Evolutionary conservation across 2,113 vertebrate species (phyloP).

Genomic region (Condylura cristata): DNA sequence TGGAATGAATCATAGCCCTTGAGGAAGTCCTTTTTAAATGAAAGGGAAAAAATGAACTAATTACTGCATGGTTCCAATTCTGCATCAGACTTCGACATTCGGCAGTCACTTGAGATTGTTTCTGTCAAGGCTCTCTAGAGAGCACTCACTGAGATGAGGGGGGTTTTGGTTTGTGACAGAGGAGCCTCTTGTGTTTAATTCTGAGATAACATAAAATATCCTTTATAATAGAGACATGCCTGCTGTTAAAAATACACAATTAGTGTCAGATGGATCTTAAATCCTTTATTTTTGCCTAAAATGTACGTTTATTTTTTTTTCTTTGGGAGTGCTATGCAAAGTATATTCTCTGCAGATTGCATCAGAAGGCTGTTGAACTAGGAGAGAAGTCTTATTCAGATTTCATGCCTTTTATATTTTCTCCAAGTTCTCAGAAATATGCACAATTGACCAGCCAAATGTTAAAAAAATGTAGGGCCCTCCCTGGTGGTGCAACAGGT

Average conservation of each 20-base stretch:
- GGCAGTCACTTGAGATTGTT: constrained; percentile 50
- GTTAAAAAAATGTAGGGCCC: no score
- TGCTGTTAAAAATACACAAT: constrained; percentile 44
- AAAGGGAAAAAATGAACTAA: constrained; percentile 52
- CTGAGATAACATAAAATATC: constrained; percentile 52
- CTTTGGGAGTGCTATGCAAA: constrained; percentile 41
- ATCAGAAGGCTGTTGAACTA: constrained; percentile 48
- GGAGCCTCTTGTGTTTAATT: constrained; percentile 61
- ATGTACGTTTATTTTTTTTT: constrained; percentile 47
- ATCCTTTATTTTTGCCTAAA: constrained; percentile 53
- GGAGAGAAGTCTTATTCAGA: constrained; percentile 43
- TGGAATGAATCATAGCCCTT: constrained; percentile 58
- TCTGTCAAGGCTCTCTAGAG: constrained; percentile 55
- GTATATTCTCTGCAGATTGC: constrained; percentile 20
- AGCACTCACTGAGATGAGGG: constrained; percentile 51
- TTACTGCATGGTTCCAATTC: constrained; percentile 24
- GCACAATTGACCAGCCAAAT: constrained; percentile 41
- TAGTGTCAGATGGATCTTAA: constrained; percentile 51
- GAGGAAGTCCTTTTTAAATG: constrained; percentile 56
- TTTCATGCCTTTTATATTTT: constrained; percentile 58
- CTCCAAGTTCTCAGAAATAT: constrained; percentile 48
- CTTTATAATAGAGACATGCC: constrained; percentile 39
- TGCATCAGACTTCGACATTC: constrained; percentile 6
- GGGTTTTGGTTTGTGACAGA: constrained; percentile 52
- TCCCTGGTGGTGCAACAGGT: no score